phyloP scores from a whole-genome alignment of 2,113 vertebrate species.

The Misgurnus anguillicaudatus region DNA sequence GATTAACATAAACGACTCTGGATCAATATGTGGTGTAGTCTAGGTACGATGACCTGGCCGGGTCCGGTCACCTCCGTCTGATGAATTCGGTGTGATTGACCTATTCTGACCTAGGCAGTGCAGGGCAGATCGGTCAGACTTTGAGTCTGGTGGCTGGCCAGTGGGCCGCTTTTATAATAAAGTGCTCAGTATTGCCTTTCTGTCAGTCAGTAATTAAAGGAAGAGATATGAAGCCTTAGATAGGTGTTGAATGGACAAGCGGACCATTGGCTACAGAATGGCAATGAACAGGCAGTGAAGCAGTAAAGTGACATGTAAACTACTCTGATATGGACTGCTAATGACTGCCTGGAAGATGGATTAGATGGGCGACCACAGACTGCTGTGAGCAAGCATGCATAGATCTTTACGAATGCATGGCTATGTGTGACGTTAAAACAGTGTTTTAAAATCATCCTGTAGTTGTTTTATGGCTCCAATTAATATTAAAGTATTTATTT shows the following conservation, averaged over 20 bases:
- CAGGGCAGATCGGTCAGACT: conserved; percentile 78
- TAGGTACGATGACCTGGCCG: conserved; percentile 52
- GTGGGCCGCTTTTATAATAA: conserved; percentile 86
- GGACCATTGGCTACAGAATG: conserved; percentile 75
- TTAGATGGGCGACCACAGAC: conserved; percentile 61
- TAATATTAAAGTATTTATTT: not conserved
- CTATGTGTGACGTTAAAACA: not conserved
- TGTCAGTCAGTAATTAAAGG: conserved; percentile 86
- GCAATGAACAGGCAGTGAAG: conserved; percentile 66
- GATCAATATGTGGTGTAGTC: conserved; percentile 72
- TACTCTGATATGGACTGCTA: conserved; percentile 71
- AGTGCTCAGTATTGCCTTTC: conserved; percentile 95
- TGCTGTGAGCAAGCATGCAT: conserved; percentile 32
- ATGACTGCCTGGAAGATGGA: conserved; percentile 66
- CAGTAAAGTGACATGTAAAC: conserved; percentile 74
- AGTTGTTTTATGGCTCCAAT: too few species aligned
- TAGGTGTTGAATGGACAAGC: conserved; percentile 80
- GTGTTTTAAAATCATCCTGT: not conserved
- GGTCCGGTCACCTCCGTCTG: conserved; percentile 63
- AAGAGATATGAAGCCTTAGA: conserved; percentile 72
- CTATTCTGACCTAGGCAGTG: conserved; percentile 79
- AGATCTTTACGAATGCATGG: not conserved
- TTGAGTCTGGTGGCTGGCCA: conserved; percentile 64
- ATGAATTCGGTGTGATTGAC: conserved; percentile 82
- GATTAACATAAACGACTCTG: conserved; percentile 64